phyloP scores from a whole-genome alignment of 2,113 vertebrate species.

The Arenaria interpres region DNA sequence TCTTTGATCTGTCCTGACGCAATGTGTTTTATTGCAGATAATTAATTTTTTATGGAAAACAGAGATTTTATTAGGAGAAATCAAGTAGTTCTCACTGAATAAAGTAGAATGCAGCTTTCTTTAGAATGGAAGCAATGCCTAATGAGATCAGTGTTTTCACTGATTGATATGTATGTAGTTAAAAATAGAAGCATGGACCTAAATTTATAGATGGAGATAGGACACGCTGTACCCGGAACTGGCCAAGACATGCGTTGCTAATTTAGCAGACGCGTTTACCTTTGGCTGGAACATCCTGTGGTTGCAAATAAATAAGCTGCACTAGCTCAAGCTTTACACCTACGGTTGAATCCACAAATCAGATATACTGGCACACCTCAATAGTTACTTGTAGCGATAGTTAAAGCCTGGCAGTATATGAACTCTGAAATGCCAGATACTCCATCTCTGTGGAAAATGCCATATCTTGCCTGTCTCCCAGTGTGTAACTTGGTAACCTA shows the following conservation, averaged over 20 bases:
- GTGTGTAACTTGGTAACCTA: neutral
- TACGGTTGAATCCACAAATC: neutral
- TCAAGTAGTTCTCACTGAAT: neutral
- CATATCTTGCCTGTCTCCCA: accelerated
- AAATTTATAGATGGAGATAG: neutral
- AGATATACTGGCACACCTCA: neutral
- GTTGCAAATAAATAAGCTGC: neutral
- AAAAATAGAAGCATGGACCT: neutral
- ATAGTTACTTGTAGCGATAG: neutral
- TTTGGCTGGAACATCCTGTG: neutral
- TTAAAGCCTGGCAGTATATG: neutral
- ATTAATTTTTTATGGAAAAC: neutral
- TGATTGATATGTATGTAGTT: neutral
- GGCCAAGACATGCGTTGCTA: neutral
- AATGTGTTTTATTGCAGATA: slow-evolving; percentile 14
- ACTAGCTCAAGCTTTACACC: neutral
- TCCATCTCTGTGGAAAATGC: neutral
- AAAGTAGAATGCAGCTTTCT: neutral
- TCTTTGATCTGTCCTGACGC: slow-evolving; percentile 69
- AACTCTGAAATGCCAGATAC: neutral
- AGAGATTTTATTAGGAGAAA: neutral
- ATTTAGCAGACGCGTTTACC: neutral
- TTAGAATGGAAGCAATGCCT: neutral
- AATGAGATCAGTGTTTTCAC: neutral
- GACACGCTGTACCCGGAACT: neutral